phyloP scores from a whole-genome alignment of 2,888 invertebrate genomes.

The Ectemnius cavifrons region DNA sequence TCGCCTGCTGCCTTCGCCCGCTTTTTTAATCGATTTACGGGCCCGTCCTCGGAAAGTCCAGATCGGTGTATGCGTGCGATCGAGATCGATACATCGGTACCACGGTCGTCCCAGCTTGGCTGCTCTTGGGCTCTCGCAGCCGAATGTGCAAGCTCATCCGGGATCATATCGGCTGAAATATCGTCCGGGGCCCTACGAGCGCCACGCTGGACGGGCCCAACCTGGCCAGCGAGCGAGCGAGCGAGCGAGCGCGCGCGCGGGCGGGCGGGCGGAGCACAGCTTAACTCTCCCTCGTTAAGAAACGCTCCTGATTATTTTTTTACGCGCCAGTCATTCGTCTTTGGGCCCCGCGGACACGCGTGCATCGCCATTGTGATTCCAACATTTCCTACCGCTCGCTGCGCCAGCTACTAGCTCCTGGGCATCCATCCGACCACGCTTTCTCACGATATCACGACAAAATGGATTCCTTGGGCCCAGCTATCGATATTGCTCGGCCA shows the following conservation, averaged over 20 bases:
- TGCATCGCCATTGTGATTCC: neutral
- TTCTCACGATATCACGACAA: too few relatives aligned
- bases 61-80: slow-evolving; percentile 18
- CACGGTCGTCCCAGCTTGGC: too few relatives aligned
- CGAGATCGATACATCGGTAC: slow-evolving; percentile 44
- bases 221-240: too few relatives aligned
- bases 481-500: too few relatives aligned
- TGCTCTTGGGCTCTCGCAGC: slow-evolving; percentile 27
- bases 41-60: slow-evolving; percentile 35
- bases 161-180: slow-evolving; percentile 53
- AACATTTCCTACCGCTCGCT: too few relatives aligned
- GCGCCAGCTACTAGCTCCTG: too few relatives aligned
- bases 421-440: too few relatives aligned
- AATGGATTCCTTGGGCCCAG: too few relatives aligned
- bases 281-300: slow-evolving; percentile 52
- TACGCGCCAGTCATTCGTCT: neutral
- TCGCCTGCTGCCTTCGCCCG: neutral
- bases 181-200: slow-evolving; percentile 40
- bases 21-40: slow-evolving; percentile 36
- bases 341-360: neutral
- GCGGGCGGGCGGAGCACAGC: slow-evolving; percentile 43
- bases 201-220: neutral
- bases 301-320: slow-evolving; percentile 40
- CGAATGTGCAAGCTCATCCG: slow-evolving; percentile 55
- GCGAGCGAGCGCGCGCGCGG: too few relatives aligned